These are phyloP conservation scores for Silurus glanis DNA, from an alignment of 2,113 vertebrate species.

Conservation along the genomic window DNA sequence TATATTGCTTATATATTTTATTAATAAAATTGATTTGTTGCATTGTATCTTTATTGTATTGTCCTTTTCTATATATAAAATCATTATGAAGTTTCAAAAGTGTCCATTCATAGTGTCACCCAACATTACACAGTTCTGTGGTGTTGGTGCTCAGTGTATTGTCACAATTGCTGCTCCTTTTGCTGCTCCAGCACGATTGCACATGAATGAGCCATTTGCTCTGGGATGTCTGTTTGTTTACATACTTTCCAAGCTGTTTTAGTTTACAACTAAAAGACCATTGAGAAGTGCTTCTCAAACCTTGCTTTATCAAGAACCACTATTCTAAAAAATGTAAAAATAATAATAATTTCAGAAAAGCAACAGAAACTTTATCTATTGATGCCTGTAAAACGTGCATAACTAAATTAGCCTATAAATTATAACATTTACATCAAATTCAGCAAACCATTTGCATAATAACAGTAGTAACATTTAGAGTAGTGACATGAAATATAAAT, in stretches of 20 bases:
- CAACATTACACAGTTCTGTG: background rate
- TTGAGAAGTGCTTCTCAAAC: background rate
- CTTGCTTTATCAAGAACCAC: background rate
- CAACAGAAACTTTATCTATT: too few species aligned
- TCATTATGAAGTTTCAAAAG: too few species aligned
- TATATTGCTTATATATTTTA: too few species aligned
- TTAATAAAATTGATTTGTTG: too few species aligned
- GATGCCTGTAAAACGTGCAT: too few species aligned
- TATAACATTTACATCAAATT: too few species aligned
- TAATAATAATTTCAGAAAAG: background rate
- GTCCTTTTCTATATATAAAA: too few species aligned
- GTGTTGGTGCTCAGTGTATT: background rate
- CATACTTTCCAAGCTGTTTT: background rate
- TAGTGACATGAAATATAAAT: background rate
- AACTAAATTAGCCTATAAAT: too few species aligned
- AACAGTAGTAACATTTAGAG: too few species aligned
- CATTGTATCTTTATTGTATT: too few species aligned
- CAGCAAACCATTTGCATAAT: too few species aligned
- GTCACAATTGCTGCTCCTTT: constrained; percentile 16
- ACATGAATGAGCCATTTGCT: constrained; percentile 47
- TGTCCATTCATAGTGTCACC: too few species aligned
- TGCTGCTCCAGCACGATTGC: constrained; percentile 38
- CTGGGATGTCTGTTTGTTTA: background rate
- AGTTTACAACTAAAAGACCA: background rate
- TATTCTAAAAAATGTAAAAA: background rate